Percentiles rank a stretch among this genome's conserved stretches.
Evolutionary conservation across 2,888 invertebrate genomes (phyloP).

Genomic region (Dione juno): DNA sequence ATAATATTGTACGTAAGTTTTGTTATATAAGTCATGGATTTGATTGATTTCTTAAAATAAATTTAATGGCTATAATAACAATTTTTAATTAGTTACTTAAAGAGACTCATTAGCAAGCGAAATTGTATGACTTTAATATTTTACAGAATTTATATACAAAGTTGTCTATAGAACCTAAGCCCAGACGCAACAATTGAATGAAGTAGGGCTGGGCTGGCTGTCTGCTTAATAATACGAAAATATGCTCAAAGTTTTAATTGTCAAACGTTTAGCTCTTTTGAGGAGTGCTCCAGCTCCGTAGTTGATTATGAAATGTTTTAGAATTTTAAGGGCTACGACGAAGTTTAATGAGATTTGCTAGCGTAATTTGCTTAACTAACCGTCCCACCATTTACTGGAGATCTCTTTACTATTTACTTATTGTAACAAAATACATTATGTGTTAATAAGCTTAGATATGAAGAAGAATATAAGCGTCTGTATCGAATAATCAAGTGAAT

Average conservation of each 20-base stretch:
- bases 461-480: too few species aligned
- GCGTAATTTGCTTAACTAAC: conserved; percentile 2
- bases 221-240: conserved; percentile 29
- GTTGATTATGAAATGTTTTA: conserved; percentile 28
- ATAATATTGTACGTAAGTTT: too few species aligned
- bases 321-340: conserved; percentile 22
- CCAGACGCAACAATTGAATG: conserved; percentile 22
- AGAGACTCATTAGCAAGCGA: not conserved
- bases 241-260: conserved; percentile 29
- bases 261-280: conserved; percentile 27
- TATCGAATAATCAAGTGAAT: not conserved
- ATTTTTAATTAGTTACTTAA: too few species aligned
- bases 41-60: too few species aligned
- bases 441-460: too few species aligned
- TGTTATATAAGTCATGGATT: too few species aligned
- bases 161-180: not conserved
- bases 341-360: conserved; percentile 24
- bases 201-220: conserved; percentile 22
- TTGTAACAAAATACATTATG: not conserved
- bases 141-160: conserved; percentile 6
- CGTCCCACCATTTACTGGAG: not conserved
- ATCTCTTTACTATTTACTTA: not conserved
- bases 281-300: conserved; percentile 24
- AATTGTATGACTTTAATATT: not conserved
- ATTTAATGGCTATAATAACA: too few species aligned